These are phyloP conservation scores for Netta rufina DNA, from an alignment of 2,797 vertebrate species.

Conservation along the genomic window DNA sequence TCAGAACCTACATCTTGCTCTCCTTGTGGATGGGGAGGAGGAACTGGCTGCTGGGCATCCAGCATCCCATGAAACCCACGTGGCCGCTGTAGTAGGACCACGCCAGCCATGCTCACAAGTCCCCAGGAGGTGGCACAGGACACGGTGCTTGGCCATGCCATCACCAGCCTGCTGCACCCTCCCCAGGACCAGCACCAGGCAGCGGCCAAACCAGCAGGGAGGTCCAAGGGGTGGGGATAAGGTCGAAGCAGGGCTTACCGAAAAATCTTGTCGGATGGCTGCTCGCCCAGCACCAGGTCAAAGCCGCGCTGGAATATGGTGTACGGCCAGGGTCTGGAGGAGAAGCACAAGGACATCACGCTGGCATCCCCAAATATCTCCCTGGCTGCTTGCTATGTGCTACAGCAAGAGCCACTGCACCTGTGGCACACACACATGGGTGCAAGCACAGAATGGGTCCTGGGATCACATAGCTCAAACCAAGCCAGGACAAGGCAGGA, in stretches of 20 bases:
- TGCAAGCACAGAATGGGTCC: background rate
- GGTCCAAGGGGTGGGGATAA: background rate
- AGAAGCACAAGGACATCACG: background rate
- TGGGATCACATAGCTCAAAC: background rate
- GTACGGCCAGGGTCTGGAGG: slow-evolving; percentile 94
- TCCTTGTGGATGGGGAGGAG: background rate
- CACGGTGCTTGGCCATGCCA: background rate
- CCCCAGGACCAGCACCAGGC: background rate
- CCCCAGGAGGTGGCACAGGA: slow-evolving; percentile 44
- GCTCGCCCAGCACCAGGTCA: slow-evolving; percentile 97
- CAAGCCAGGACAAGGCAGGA: background rate
- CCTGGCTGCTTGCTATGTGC: background rate
- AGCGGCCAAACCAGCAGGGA: background rate
- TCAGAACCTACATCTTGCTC: background rate
- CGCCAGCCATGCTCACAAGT: background rate
- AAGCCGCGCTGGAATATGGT: slow-evolving; percentile 99
- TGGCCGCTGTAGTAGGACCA: background rate
- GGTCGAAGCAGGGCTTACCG: slow-evolving; percentile 80
- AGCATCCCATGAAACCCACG: background rate
- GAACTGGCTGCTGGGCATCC: background rate
- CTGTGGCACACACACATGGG: background rate
- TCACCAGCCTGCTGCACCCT: background rate
- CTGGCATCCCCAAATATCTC: rapidly evolving
- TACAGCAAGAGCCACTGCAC: background rate
- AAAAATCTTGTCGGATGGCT: slow-evolving; percentile 99